A percentile compares a stretch with the other conserved stretches of the same genome.
These are phyloP conservation scores for Phalera bucephala DNA, from an alignment of 2,888 invertebrate genomes.

Conservation along the genomic window DNA sequence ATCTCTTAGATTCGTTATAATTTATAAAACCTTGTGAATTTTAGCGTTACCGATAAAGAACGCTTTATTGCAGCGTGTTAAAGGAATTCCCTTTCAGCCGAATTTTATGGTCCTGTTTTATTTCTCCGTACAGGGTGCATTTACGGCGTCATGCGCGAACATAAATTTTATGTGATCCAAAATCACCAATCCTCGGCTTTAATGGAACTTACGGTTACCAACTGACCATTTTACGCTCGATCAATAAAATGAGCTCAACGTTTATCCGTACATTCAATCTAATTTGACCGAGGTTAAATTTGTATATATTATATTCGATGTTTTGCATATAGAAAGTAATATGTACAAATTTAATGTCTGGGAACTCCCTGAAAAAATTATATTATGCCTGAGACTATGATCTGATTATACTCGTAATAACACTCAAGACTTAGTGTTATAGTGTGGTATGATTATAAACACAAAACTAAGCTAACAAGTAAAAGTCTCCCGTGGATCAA, in stretches of 20 bases:
- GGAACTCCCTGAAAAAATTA: too few relatives aligned
- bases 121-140: constrained; percentile 56
- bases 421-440: too few relatives aligned
- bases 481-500: too few relatives aligned
- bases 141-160: constrained; percentile 68
- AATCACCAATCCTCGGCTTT: constrained; percentile 62
- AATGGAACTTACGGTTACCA: constrained; percentile 49
- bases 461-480: too few relatives aligned
- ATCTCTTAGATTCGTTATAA: constrained; percentile 17
- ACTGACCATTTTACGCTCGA: constrained; percentile 52
- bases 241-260: constrained; percentile 47
- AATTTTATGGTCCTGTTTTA: constrained; percentile 61
- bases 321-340: too few relatives aligned
- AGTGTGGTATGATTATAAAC: too few relatives aligned
- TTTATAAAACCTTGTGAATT: constrained; percentile 26
- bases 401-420: too few relatives aligned
- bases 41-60: constrained; percentile 37
- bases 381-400: too few relatives aligned
- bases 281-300: too few relatives aligned
- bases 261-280: background rate
- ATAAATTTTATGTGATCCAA: constrained; percentile 69
- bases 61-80: constrained; percentile 45
- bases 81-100: constrained; percentile 52
- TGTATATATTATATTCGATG: too few relatives aligned
- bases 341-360: too few relatives aligned